Percentiles rank a stretch among this genome's conserved stretches.
Conservation (phyloP, 2,888 invertebrate species). For the Lochmaea capreae region DNA sequence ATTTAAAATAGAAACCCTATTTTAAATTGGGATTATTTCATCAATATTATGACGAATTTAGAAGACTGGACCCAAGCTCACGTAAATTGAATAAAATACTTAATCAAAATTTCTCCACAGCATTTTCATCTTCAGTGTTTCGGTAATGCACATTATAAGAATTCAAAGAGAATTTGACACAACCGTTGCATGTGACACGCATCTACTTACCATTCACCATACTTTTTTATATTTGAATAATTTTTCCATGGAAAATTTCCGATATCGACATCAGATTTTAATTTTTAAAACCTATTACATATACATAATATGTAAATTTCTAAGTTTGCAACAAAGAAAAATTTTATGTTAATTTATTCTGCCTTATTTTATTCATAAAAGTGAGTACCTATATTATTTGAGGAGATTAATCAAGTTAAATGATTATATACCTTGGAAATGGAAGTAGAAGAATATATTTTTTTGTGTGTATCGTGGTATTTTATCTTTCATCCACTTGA, state of each 20-base stretch:
- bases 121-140: too few species aligned
- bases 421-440: too few species aligned
- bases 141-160: too few species aligned
- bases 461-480: too few species aligned
- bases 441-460: too few species aligned
- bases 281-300: constrained; percentile 5
- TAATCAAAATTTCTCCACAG: too few species aligned
- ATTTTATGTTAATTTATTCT: background rate
- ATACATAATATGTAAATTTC: background rate
- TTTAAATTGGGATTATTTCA: too few species aligned
- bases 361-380: background rate
- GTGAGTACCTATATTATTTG: background rate
- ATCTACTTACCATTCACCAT: background rate
- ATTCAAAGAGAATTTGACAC: background rate
- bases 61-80: too few species aligned
- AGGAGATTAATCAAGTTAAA: background rate
- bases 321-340: background rate
- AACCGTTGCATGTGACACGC: constrained; percentile 4
- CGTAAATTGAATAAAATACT: too few species aligned
- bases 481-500: too few species aligned
- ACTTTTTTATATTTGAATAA: constrained; percentile 11
- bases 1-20: too few species aligned
- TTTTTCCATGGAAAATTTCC: background rate
- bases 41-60: too few species aligned
- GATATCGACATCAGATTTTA: constrained; percentile 17